These are phyloP conservation scores for Acromyrmex echinatior DNA, from an alignment of 1,140 invertebrate genomes.

Conservation along the genomic window DNA sequence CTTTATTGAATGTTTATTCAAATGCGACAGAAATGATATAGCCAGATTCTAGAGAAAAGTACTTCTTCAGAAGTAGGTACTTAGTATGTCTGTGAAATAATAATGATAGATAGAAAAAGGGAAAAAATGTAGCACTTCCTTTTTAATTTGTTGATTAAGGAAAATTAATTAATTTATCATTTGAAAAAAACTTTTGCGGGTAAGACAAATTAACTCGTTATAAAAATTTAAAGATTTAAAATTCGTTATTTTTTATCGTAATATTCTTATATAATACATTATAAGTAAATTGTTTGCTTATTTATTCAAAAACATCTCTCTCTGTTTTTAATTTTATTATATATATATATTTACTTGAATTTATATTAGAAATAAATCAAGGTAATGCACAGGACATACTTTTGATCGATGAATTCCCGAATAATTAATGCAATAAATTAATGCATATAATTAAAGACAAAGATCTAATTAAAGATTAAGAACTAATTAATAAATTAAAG, in stretches of 20 bases:
- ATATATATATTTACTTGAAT: too few species aligned
- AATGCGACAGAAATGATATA: not conserved
- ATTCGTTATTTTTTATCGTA: not conserved
- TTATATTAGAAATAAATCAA: too few species aligned
- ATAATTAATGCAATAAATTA: not conserved
- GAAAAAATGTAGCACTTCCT: not conserved
- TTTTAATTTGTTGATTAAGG: too few species aligned
- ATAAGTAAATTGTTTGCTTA: not conserved
- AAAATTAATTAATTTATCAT: too few species aligned
- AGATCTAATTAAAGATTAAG: too few species aligned
- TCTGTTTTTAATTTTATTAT: not conserved
- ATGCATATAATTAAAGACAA: not conserved
- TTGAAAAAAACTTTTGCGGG: not conserved
- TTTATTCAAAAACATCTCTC: not conserved
- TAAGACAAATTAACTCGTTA: not conserved
- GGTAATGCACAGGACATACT: not conserved
- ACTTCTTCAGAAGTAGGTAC: not conserved
- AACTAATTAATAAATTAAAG: too few species aligned
- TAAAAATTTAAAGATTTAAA: not conserved
- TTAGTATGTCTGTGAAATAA: not conserved
- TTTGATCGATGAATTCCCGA: not conserved
- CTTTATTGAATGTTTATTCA: slow-evolving; percentile 4
- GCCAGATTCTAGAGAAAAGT: not conserved
- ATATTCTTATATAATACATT: not conserved
- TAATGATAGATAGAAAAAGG: not conserved